Evolutionary conservation across 2,113 vertebrate species (phyloP).

Genomic region (Lophochroa leadbeateri): DNA sequence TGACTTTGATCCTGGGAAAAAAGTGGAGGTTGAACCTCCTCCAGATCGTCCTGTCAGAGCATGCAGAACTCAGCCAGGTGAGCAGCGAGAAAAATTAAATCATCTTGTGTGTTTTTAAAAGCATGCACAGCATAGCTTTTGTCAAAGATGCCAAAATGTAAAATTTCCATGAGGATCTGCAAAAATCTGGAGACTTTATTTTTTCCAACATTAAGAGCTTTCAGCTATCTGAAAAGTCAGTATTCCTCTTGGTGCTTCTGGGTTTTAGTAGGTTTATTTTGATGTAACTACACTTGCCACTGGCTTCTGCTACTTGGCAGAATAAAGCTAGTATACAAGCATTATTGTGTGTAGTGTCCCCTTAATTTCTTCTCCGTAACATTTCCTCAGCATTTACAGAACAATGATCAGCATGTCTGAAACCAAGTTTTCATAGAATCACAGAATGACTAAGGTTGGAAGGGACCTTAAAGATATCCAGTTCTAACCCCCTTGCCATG

Average conservation of each 20-base stretch:
- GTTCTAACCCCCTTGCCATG: background rate
- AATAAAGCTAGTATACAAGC: background rate
- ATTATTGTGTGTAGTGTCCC: accelerated
- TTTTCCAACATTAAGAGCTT: background rate
- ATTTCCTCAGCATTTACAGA: background rate
- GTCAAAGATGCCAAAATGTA: background rate
- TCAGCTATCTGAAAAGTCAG: background rate
- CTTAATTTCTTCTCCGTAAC: background rate
- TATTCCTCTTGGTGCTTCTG: background rate
- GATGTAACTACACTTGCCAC: background rate
- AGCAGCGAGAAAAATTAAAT: background rate
- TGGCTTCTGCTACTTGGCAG: background rate
- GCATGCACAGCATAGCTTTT: background rate
- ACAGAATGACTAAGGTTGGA: background rate
- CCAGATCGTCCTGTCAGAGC: slow-evolving; percentile 89
- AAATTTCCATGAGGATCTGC: background rate
- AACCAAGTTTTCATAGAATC: background rate
- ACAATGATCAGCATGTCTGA: background rate
- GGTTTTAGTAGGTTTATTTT: background rate
- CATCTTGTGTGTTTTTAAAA: background rate
- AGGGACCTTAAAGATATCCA: background rate
- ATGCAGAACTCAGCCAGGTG: slow-evolving; percentile 92
- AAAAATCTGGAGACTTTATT: background rate
- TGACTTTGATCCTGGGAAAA: slow-evolving; percentile 86
- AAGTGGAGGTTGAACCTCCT: slow-evolving; percentile 88